Percentiles rank a stretch among this genome's conserved stretches.
phyloP scores from a whole-genome alignment of 2,888 invertebrate species.

The Cerastoderma edule region DNA sequence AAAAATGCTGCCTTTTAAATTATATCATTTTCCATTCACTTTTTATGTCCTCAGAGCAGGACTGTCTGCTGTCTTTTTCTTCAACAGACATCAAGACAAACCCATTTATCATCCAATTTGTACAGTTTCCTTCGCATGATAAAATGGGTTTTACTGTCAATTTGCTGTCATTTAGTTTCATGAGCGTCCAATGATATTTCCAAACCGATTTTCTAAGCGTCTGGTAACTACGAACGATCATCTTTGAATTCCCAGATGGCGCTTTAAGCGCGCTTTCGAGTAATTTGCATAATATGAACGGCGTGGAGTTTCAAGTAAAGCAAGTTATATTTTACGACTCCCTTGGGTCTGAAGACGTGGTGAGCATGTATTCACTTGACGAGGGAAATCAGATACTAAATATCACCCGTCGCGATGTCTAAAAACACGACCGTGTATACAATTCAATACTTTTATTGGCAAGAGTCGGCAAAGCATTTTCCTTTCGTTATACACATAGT shows the following conservation, averaged over 20 bases:
- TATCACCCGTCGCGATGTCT: too few relatives aligned
- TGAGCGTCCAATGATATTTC: constrained; percentile 3
- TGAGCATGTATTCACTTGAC: constrained; percentile 18
- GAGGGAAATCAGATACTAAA: not conserved
- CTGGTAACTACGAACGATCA: not conserved
- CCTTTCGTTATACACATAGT: too few relatives aligned
- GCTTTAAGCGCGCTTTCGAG: not conserved
- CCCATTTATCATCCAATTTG: constrained; percentile 8
- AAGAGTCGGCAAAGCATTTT: too few relatives aligned
- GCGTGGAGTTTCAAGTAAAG: constrained; percentile 8
- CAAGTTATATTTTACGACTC: constrained; percentile 15
- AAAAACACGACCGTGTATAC: too few relatives aligned
- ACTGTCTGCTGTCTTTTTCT: too few relatives aligned
- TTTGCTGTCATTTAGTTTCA: constrained; percentile 18
- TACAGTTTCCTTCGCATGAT: not conserved
- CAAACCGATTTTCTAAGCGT: constrained; percentile 18
- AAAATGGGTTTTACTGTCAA: constrained; percentile 13
- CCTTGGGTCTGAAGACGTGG: constrained; percentile 12
- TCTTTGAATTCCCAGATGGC: not conserved
- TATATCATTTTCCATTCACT: too few relatives aligned
- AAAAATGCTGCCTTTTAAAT: too few relatives aligned
- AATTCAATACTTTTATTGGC: too few relatives aligned
- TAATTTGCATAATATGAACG: constrained; percentile 17
- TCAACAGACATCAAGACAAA: too few relatives aligned
- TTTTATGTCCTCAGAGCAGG: too few relatives aligned